These are phyloP conservation scores for Andrena marginata DNA, from an alignment of 2,888 invertebrate genomes.

Conservation along the genomic window DNA sequence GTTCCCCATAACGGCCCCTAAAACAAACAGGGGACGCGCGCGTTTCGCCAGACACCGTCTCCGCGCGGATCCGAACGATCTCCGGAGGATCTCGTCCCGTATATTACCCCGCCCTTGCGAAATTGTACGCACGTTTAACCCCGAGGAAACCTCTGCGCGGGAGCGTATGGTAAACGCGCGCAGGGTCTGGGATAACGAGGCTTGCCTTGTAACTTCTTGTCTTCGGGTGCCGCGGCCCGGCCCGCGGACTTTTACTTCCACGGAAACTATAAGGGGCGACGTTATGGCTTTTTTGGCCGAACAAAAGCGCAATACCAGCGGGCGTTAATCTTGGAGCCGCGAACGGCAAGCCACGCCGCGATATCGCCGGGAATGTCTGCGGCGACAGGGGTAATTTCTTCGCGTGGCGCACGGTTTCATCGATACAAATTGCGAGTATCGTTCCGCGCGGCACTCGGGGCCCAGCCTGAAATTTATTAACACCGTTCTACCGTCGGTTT, in stretches of 20 bases:
- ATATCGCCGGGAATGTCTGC: slow-evolving; percentile 6
- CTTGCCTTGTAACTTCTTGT: slow-evolving; percentile 57
- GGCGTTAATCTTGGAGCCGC: slow-evolving; percentile 18
- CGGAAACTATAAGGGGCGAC: not conserved
- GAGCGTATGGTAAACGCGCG: slow-evolving; percentile 36
- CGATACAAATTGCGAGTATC: slow-evolving; percentile 1
- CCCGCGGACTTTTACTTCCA: slow-evolving; percentile 20
- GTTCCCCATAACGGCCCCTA: slow-evolving; percentile 63
- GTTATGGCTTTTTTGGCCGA: slow-evolving; percentile 13
- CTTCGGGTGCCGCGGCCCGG: slow-evolving; percentile 27
- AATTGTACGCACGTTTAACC: slow-evolving; percentile 66
- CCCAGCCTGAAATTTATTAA: slow-evolving; percentile 20
- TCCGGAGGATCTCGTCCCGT: slow-evolving; percentile 70
- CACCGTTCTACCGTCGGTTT: not conserved
- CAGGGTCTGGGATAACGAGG: slow-evolving; percentile 66
- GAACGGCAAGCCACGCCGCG: slow-evolving; percentile 17
- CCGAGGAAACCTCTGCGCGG: slow-evolving; percentile 44
- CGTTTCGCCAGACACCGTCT: slow-evolving; percentile 45
- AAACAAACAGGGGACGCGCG: slow-evolving; percentile 73
- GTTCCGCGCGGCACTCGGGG: slow-evolving; percentile 1
- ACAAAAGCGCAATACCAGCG: not conserved
- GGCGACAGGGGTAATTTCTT: slow-evolving; percentile 20
- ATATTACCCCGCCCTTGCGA: slow-evolving; percentile 72
- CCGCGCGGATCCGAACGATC: slow-evolving; percentile 55
- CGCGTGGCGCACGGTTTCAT: not conserved